Conservation (phyloP, 2,113 vertebrate species). For the Grammomys dolichurus region DNA sequence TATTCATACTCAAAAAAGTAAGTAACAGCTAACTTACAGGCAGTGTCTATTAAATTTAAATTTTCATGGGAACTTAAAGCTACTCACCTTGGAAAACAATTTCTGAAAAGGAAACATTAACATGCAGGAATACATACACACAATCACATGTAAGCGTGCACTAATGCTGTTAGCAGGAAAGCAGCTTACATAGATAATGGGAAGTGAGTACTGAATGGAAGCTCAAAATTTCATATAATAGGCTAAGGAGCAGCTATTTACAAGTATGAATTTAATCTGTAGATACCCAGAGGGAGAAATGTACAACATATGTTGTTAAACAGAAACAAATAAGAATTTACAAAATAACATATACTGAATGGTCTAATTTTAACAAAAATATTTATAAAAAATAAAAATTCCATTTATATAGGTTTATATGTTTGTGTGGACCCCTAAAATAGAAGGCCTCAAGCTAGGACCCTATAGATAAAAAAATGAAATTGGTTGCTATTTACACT, state of each 20-base stretch:
- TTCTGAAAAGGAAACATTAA: neutral
- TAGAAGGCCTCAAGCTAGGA: neutral
- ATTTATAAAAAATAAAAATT: neutral
- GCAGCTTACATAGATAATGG: neutral
- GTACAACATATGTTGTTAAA: neutral
- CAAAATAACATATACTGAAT: neutral
- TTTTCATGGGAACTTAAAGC: neutral
- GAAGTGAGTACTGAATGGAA: neutral
- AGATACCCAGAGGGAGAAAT: neutral
- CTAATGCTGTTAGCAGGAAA: neutral
- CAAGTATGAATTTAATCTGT: neutral
- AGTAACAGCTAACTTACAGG: neutral
- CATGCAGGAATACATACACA: neutral
- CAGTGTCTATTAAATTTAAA: constrained; percentile 18
- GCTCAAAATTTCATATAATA: neutral
- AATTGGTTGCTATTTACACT: neutral
- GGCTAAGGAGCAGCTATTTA: neutral
- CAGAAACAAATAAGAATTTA: neutral
- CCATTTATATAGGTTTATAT: neutral
- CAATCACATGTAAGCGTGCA: neutral
- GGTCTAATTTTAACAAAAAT: constrained; percentile 33
- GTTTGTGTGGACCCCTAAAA: neutral
- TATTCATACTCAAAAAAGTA: constrained; percentile 6
- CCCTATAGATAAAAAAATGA: neutral
- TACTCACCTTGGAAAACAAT: neutral